These are phyloP conservation scores for Phalera bucephala DNA, from an alignment of 2,888 invertebrate species.

Conservation along the genomic window DNA sequence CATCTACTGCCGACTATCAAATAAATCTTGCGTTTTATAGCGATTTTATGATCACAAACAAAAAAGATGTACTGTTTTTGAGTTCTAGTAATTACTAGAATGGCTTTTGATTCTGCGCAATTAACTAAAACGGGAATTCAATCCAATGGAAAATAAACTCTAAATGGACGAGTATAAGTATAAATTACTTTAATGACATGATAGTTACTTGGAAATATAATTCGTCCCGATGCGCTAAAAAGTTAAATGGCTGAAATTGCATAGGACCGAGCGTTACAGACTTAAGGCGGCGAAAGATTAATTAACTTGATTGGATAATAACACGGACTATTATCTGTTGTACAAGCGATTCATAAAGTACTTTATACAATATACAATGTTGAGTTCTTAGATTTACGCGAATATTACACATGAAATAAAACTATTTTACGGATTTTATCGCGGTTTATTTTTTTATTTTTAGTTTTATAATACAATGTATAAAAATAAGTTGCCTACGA, in stretches of 20 bases:
- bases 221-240: conserved; percentile 2
- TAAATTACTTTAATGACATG: conserved; percentile 2
- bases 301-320: conserved; percentile 61
- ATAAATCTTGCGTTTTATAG: conserved; percentile 52
- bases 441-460: too few species aligned
- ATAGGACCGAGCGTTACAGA: conserved; percentile 33
- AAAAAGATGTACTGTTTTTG: conserved; percentile 52
- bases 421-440: too few species aligned
- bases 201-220: conserved; percentile 12
- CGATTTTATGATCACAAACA: conserved; percentile 52
- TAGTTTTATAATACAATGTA: too few species aligned
- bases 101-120: conserved; percentile 46
- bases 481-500: too few species aligned
- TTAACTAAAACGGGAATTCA: conserved; percentile 6
- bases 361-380: too few species aligned
- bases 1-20: conserved; percentile 24
- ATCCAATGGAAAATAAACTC: conserved; percentile 1
- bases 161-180: neutral
- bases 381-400: too few species aligned
- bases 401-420: too few species aligned
- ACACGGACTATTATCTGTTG: conserved; percentile 22
- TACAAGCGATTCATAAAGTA: conserved; percentile 28
- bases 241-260: conserved; percentile 20
- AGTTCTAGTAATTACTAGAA: conserved; percentile 49
- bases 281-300: conserved; percentile 61